Evolutionary conservation across 2,888 invertebrate genomes (phyloP).

Genomic region (Dichetophora obliterata): DNA sequence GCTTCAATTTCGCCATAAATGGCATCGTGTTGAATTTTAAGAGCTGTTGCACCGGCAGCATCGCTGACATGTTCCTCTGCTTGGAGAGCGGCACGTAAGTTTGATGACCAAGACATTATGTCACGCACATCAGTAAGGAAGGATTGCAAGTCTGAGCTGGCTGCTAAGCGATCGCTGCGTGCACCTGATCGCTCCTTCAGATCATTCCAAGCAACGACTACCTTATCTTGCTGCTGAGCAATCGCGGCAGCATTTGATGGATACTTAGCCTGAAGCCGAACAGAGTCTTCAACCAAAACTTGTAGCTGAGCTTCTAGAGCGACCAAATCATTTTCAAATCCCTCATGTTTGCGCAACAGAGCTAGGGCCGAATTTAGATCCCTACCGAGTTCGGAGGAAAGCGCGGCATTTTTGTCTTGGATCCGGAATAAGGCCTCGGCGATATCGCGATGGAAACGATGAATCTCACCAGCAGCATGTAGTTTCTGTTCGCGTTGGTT

Average conservation of each 20-base stretch:
- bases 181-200: conserved; percentile 86
- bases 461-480: conserved; percentile 95
- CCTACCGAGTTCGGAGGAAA: conserved; percentile 84
- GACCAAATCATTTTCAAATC: conserved; percentile 92
- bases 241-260: conserved; percentile 95
- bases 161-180: conserved; percentile 84
- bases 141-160: conserved; percentile 89
- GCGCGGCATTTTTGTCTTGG: conserved; percentile 88
- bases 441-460: conserved; percentile 96
- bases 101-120: conserved; percentile 88
- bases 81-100: conserved; percentile 81
- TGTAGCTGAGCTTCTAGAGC: conserved; percentile 92
- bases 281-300: conserved; percentile 93
- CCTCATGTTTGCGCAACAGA: conserved; percentile 88
- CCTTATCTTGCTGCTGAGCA: conserved; percentile 85
- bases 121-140: conserved; percentile 90
- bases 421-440: conserved; percentile 91
- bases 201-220: conserved; percentile 88
- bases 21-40: conserved; percentile 86
- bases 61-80: conserved; percentile 87
- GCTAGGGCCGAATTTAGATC: conserved; percentile 90
- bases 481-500: conserved; percentile 88
- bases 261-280: conserved; percentile 86
- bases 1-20: conserved; percentile 90
- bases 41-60: conserved; percentile 83